Base-by-base conservation (phyloP, 2,797 vertebrate species). In the Gorsachius magnificus region DNA sequence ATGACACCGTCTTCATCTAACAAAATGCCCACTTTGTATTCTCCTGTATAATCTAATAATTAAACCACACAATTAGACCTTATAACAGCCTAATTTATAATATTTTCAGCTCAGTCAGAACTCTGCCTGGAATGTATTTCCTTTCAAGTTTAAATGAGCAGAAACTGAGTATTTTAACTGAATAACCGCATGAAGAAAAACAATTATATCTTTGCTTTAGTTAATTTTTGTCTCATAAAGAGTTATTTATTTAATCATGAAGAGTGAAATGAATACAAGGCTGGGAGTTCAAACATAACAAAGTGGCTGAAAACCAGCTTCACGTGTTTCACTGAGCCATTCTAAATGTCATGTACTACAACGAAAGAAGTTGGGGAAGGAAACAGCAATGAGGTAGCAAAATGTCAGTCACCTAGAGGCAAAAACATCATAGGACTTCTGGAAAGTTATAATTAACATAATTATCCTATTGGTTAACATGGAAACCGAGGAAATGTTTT, bases 111-210 rank as follows among this genome's bases (percentile, higher is more conserved):
- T 95, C 87, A 94, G 90, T 91, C 94, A 60, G 69, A 96, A 64
- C 68, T 93, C 69, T 94, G 61, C 81, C 78, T 96, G 35, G 89
- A 97, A 96, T 87, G 65, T 83, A 79, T 93, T 97, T 96, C 50
- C 57, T 97, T 96, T 97, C 61, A 95, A 95, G 87, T 97, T 93
- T 96, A 96, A 96, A 95, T 87, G 58, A 97, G 91, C 75, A 95
- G 50, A 95, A 95, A 85, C 11, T 9, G 79, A 91, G 50, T 75
- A 95, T 94, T 97, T 97, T 94, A 94, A 80, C 93, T 94, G 93
- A 93, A 94, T 94, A 95, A 93, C 48, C 5, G 5, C 72, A 58
- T 68, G 61, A 90, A 82, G 58, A 78, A 94, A 90, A 95, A 87
- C 82, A 94, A 96, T 95, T 96, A 75, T 95, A 93, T 96, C 84